Evolutionary conservation across 2,797 vertebrate genomes (phyloP), one percentile per base, ranked within the genome.

Genomic region (Betta splendens): DNA sequence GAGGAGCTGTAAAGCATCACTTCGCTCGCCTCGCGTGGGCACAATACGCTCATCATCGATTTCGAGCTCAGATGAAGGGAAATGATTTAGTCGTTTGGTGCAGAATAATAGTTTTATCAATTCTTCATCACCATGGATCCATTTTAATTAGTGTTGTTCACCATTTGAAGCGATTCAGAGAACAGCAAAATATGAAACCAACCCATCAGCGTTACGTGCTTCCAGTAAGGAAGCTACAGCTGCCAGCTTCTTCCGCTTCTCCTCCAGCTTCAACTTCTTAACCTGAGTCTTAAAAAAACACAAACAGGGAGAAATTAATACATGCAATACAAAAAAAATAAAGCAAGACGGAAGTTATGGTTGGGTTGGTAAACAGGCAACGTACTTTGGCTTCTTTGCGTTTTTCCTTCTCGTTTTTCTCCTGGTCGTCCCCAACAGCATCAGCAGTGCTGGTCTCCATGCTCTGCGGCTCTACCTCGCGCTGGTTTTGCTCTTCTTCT

Each of bases 121-220:
- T 13, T 45, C 26, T 23, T 56, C n/a, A 22, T 63, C 36, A 5
- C 39, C 8, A 33, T 5, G 11, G 53, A 69, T 73, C 47, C 9
- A 54, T 67, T 63, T 62, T 74, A 79, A 77, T 64, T 49, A 51
- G 22, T 9, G 39, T n/a, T 22, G 37, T 43, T 69, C 35, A 53
- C 18, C n/a, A 17, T 23, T 0, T 3, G 10, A 21, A 4, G 13
- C 31, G 23, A 21, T 45, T 32, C 18, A 17, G 36, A 21, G 38
- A 28, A 7, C 6, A 3, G 43, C 10, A 10, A 35, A 62, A 60
- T 39, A 0, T 1, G 57, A 76, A 33, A 91, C 95, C 52, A 33
- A 98, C 98, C 97, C 98, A 61, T 99, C 98, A 3, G 95, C 96
- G 7, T 98, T 94, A 83, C 86, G 94, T 65, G 90, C 91, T 66